A percentile compares a stretch with the other conserved stretches of the same genome.
Conservation (phyloP, 2,797 vertebrate genomes). For the Garrulus glandarius region DNA sequence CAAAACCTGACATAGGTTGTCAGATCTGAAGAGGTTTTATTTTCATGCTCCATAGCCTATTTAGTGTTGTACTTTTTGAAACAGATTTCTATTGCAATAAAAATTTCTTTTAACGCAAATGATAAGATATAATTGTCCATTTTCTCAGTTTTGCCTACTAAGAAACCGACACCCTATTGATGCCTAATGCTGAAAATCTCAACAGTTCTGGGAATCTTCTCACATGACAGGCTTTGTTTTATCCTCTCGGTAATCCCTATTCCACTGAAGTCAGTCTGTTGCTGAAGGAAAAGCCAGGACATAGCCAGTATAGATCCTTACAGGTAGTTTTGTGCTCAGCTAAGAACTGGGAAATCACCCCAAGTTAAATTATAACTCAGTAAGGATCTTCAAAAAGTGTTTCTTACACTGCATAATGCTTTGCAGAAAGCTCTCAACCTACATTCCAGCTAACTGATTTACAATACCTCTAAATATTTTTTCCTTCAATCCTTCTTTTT, state of each 20-base stretch:
- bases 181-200: neutral
- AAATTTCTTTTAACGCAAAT: neutral
- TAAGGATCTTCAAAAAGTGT: neutral
- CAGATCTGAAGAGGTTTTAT: neutral
- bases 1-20: neutral
- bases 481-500: neutral
- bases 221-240: neutral
- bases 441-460: neutral
- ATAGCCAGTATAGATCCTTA: neutral
- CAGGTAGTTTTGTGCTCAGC: neutral
- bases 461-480: neutral
- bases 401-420: neutral
- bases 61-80: neutral
- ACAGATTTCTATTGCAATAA: neutral
- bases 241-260: neutral
- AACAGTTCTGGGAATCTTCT: neutral
- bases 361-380: neutral
- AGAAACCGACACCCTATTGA: neutral
- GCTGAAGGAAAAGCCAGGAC: neutral
- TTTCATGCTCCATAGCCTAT: neutral
- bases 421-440: neutral
- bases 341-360: neutral
- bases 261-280: neutral
- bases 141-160: neutral
- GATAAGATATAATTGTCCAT: neutral